Evolutionary conservation across 2,113 vertebrate genomes (phyloP).

Genomic region (Panthera leo): DNA sequence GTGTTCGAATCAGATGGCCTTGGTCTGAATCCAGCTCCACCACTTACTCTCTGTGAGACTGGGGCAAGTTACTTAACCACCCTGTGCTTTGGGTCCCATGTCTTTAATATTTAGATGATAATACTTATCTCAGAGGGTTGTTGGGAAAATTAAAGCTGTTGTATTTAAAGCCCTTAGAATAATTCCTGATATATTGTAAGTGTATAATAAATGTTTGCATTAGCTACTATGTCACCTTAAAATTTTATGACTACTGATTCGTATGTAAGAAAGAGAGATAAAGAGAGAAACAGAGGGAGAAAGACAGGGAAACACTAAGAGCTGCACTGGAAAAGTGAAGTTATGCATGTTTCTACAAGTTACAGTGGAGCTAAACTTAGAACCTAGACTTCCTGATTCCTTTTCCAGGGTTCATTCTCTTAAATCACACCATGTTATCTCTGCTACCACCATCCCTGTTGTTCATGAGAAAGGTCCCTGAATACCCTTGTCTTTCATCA

Average conservation of each 20-base stretch:
- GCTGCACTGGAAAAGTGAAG: not conserved
- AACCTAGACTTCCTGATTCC: not conserved
- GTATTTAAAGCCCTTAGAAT: not conserved
- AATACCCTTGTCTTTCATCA: not conserved
- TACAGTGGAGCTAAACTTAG: not conserved
- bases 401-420: not conserved
- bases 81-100: not conserved
- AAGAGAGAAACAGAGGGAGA: not conserved
- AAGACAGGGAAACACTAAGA: not conserved
- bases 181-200: not conserved
- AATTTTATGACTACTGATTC: not conserved
- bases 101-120: slow-evolving; percentile 5
- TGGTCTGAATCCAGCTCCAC: not conserved
- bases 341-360: not conserved
- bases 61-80: not conserved
- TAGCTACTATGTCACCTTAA: not conserved
- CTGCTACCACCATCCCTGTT: not conserved
- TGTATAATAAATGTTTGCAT: not conserved
- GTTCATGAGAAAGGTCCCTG: not conserved
- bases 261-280: not conserved
- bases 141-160: not conserved
- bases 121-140: not conserved
- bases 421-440: not conserved
- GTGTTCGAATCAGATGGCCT: not conserved
- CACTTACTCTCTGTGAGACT: not conserved